A percentile compares a stretch with the other conserved stretches of the same genome.
Conservation (phyloP, 2,113 vertebrate species). For the Datnioides undecimradiatus region DNA sequence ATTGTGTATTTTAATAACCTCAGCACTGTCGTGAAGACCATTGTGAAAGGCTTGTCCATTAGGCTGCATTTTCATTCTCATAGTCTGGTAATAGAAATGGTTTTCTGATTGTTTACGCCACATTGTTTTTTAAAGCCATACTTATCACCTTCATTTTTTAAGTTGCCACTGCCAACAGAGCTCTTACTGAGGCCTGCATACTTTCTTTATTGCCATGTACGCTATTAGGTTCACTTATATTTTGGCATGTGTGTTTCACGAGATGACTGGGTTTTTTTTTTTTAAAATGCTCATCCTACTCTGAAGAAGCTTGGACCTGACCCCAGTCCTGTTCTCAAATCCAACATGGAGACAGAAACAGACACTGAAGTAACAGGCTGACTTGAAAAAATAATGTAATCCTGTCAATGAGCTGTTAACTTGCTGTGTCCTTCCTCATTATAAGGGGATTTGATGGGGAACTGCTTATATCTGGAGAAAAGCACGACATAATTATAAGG, state of each 20-base stretch:
- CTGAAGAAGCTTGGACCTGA: background rate
- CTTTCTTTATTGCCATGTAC: background rate
- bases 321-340: background rate
- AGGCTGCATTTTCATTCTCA: background rate
- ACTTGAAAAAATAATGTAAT: background rate
- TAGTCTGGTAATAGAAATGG: background rate
- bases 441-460: background rate
- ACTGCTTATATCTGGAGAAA: background rate
- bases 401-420: background rate
- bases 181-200: background rate
- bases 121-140: background rate
- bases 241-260: background rate
- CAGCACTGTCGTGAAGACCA: background rate
- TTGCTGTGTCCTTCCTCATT: background rate
- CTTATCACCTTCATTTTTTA: background rate
- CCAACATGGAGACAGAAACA: conserved; percentile 15
- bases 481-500: background rate
- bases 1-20: background rate
- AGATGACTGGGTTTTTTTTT: too few relatives aligned
- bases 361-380: background rate
- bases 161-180: background rate
- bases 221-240: background rate
- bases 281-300: background rate
- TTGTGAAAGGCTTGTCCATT: background rate
- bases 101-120: background rate